Percentiles rank a stretch among this genome's conserved stretches.
phyloP scores from a whole-genome alignment of 2,888 invertebrate genomes.

The Drosophila paracracens region DNA sequence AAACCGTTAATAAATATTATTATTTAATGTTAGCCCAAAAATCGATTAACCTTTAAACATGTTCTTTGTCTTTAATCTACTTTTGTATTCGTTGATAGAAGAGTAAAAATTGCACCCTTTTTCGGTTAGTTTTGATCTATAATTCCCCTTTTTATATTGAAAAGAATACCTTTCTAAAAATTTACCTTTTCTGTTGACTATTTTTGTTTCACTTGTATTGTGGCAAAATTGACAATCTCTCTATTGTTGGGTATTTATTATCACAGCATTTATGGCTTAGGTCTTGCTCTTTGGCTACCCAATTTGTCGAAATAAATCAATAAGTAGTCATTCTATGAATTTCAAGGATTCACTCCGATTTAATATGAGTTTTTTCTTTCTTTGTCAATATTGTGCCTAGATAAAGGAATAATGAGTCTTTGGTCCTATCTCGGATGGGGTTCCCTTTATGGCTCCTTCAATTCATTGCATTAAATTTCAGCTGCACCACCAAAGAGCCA shows the following conservation, averaged over 20 bases:
- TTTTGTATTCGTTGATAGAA: background rate
- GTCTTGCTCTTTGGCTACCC: no score
- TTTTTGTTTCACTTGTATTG: background rate
- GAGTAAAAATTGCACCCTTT: background rate
- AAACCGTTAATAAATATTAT: no score
- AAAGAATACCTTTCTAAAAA: background rate
- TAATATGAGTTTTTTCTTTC: background rate
- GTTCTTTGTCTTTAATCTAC: background rate
- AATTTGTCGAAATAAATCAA: background rate
- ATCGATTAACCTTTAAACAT: background rate
- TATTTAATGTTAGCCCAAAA: background rate
- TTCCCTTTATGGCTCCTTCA: background rate
- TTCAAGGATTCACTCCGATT: conserved; percentile 1
- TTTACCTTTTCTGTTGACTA: background rate
- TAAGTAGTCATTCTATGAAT: background rate
- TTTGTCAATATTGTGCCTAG: conserved; percentile 37
- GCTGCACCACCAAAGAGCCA: conserved; percentile 4
- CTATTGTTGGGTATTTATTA: background rate
- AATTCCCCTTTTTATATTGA: no score
- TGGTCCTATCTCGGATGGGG: conserved; percentile 1
- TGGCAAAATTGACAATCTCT: background rate
- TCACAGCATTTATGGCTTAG: background rate
- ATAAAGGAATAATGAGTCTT: conserved; percentile 37
- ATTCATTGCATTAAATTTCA: conserved; percentile 57
- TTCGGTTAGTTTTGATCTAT: background rate